Evolutionary conservation across 2,888 invertebrate genomes (phyloP).

Genomic region (Drosophila parthenogenetica): DNA sequence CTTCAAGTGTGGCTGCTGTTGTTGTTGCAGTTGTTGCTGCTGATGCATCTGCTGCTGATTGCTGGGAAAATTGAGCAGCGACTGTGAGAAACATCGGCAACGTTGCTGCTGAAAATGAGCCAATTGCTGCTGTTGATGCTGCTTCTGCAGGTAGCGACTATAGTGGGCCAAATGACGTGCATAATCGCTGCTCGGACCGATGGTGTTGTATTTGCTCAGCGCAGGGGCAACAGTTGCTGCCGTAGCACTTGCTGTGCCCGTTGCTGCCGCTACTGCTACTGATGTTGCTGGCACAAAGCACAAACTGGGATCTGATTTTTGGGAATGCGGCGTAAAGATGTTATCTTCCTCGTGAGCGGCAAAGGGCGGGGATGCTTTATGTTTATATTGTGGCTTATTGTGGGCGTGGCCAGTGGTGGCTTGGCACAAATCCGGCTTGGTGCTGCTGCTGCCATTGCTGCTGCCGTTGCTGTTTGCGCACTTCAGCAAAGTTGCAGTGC

Average conservation of each 20-base stretch:
- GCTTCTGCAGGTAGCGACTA: conserved; percentile 79
- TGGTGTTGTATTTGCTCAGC: conserved; percentile 84
- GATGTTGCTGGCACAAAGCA: conserved; percentile 71
- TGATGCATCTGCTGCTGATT: conserved; percentile 62
- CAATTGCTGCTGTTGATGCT: conserved; percentile 78
- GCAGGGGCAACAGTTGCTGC: conserved; percentile 51
- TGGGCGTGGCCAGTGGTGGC: conserved; percentile 39
- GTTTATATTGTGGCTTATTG: conserved; percentile 36
- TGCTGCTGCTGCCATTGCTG: conserved; percentile 56
- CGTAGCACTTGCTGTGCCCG: conserved; percentile 42
- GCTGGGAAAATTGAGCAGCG: conserved; percentile 84
- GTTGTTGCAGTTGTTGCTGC: conserved; percentile 55
- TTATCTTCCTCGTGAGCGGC: conserved; percentile 80
- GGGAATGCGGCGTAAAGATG: conserved; percentile 76
- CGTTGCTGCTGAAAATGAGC: conserved; percentile 79
- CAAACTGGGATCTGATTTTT: conserved; percentile 80
- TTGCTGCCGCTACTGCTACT: conserved; percentile 45
- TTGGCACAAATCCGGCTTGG: conserved; percentile 68
- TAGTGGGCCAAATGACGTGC: conserved; percentile 83
- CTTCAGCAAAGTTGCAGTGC: conserved; percentile 83
- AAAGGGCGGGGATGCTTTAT: conserved; percentile 67
- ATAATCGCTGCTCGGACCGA: conserved; percentile 84
- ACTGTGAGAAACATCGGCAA: conserved; percentile 84
- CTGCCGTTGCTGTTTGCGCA: conserved; percentile 81
- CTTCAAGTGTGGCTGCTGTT: conserved; percentile 38